These are phyloP conservation scores for Xenopus petersii DNA, from an alignment of 2,797 vertebrate genomes.

Conservation along the genomic window DNA sequence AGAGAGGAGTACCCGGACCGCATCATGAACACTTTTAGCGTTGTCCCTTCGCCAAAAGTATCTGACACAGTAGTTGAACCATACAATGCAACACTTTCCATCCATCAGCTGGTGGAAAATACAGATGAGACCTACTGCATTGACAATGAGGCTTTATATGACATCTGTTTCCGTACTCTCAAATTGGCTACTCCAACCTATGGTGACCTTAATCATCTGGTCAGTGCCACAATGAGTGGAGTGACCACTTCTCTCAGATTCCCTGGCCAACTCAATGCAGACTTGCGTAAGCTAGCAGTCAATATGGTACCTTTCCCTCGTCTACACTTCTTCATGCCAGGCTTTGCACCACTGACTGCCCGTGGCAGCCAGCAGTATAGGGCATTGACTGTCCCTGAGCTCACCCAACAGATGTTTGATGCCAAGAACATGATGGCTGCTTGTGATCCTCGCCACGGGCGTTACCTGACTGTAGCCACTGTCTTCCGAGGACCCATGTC, in stretches of 20 bases:
- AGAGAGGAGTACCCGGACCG: slow-evolving; percentile 78
- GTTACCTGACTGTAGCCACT: slow-evolving; percentile 76
- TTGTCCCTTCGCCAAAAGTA: slow-evolving; percentile 77
- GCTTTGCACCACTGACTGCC: slow-evolving; percentile 70
- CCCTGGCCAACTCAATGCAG: slow-evolving; percentile 75
- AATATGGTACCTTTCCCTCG: slow-evolving; percentile 82
- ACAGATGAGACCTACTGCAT: slow-evolving; percentile 81
- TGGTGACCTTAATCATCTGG: slow-evolving; percentile 75
- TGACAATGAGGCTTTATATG: slow-evolving; percentile 76
- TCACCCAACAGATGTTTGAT: slow-evolving; percentile 79
- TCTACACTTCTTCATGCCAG: slow-evolving; percentile 81
- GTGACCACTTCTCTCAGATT: slow-evolving; percentile 77
- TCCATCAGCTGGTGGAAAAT: slow-evolving; percentile 80
- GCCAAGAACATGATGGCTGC: slow-evolving; percentile 84
- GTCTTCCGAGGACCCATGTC: slow-evolving; percentile 79
- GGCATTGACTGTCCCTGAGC: slow-evolving; percentile 74
- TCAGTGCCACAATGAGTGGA: slow-evolving; percentile 77
- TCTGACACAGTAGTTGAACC: slow-evolving; percentile 79
- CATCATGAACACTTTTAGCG: slow-evolving; percentile 84
- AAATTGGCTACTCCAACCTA: slow-evolving; percentile 76
- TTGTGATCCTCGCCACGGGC: slow-evolving; percentile 74
- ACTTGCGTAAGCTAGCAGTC: slow-evolving; percentile 75
- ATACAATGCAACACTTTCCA: slow-evolving; percentile 76
- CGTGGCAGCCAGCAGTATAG: slow-evolving; percentile 78
- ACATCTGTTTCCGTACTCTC: slow-evolving; percentile 81